Conservation (phyloP, 1,140 invertebrate species). For the Aphelinus certus region DNA sequence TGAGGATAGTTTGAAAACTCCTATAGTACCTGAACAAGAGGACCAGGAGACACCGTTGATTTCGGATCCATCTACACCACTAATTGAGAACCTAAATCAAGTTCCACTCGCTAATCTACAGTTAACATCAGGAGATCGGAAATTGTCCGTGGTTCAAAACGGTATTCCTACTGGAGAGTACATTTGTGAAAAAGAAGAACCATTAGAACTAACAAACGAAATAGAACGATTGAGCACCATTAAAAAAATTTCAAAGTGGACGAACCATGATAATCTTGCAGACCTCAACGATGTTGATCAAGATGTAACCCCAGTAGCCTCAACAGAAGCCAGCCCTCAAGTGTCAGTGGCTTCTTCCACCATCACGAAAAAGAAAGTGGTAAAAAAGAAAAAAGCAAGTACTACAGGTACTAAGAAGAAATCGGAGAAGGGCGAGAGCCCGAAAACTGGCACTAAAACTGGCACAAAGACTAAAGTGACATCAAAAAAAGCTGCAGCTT, state of each 20-base stretch:
- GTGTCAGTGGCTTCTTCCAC: constrained; percentile 44
- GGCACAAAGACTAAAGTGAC: constrained; percentile 28
- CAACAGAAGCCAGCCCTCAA: constrained; percentile 43
- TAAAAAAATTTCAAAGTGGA: constrained; percentile 58
- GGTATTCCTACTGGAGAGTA: no score
- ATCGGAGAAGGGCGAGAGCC: constrained; percentile 30
- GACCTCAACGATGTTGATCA: constrained; percentile 41
- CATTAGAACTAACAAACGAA: constrained; percentile 45
- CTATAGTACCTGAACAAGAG: background rate
- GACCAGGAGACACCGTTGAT: background rate
- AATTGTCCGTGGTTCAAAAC: no score
- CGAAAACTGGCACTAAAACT: constrained; percentile 42
- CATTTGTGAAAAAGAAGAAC: background rate
- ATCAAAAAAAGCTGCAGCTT: constrained; percentile 37
- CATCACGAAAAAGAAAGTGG: constrained; percentile 50
- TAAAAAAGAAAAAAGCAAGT: constrained; percentile 52
- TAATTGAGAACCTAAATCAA: background rate
- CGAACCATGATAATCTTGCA: constrained; percentile 54
- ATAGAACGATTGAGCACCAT: constrained; percentile 35
- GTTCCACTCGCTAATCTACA: no score
- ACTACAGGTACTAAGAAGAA: constrained; percentile 47
- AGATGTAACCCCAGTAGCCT: constrained; percentile 44
- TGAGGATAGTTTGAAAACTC: background rate
- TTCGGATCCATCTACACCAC: background rate
- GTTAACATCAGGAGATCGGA: no score